Base-by-base conservation (phyloP, 2,888 invertebrate species). In the Pseudanteris insignis region DNA sequence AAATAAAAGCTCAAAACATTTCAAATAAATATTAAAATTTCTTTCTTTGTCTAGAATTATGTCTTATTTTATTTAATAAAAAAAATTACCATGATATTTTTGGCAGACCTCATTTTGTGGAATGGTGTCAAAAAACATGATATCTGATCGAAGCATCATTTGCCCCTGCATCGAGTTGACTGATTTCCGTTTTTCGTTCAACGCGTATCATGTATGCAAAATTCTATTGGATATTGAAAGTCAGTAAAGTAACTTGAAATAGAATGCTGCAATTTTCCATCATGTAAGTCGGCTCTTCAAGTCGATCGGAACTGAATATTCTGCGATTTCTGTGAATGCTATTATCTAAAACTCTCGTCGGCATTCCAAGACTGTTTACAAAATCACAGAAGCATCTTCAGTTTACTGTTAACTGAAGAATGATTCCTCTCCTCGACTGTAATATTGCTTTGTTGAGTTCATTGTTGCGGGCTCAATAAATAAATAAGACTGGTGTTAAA, bases 221-320 rank as follows among this genome's bases (percentile, higher is more conserved):
- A 55, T 41, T 46, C 41, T 34, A 48, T 40, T 41, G 47, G 41
- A 55, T 47, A 55, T 36, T 40, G 47, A 8, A 47, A 55, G 41
- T 38, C 55, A 34, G 55, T 48, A 48, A 55, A 36, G 55, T 36
- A 41, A 55, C 25, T 44, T 44, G 40, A 68, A 68, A 73, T 76
- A 74, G 72, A 78, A 72, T 76, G 76, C 73, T 72, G 75, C 76
- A 76, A 77, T 77, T 75, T 76, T 74, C 73, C 67, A 62, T 64
- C 64, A 70, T 74, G 77, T 76, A 77, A 75, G 72, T 74, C 72
- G 67, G 43, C 46, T 65, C 58, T 53, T 70, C 68, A 67, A 59
- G 62, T 62, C 36, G 64, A 64, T 51, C 68, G 68, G 62, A 63
- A 67, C 55, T 67, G 70, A 72, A 74, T 75, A 75, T 77, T 58